These are phyloP conservation scores for Loriculus beryllinus DNA, from an alignment of 2,797 vertebrate species.

Conservation along the genomic window DNA sequence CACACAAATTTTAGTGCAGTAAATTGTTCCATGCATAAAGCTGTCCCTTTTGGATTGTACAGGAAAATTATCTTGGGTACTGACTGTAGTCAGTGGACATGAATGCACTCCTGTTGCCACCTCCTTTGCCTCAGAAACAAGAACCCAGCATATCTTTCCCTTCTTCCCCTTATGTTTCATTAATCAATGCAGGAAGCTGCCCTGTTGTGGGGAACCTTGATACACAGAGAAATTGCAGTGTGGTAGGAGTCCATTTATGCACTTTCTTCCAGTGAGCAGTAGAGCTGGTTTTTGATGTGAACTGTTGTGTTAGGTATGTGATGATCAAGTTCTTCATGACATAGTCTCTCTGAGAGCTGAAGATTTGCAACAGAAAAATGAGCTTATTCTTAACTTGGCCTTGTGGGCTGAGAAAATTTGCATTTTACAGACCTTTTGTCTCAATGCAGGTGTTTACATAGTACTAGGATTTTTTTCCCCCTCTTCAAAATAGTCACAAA, in stretches of 20 bases:
- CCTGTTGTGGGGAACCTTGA: neutral
- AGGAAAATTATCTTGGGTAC: neutral
- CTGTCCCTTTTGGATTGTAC: neutral
- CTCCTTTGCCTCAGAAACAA: neutral
- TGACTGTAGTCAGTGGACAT: neutral
- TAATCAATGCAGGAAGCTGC: neutral
- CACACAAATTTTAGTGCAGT: neutral
- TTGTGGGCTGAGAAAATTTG: neutral
- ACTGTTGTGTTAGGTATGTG: neutral
- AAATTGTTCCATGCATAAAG: neutral
- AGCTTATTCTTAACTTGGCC: neutral
- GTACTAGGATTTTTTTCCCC: neutral
- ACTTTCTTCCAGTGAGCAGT: neutral
- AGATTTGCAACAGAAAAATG: neutral
- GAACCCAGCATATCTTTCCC: neutral
- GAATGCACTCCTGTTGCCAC: neutral
- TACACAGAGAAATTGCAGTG: neutral
- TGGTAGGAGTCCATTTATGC: neutral
- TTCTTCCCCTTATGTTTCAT: neutral
- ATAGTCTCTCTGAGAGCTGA: neutral
- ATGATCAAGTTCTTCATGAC: neutral
- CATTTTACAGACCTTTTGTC: slow-evolving; percentile 25
- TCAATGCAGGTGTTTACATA: neutral
- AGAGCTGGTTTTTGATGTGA: neutral
- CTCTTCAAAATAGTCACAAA: slow-evolving; percentile 50